Evolutionary conservation across 2,888 invertebrate species (phyloP), one percentile per base, ranked within the genome.

Genomic region (Cenopis cana): DNA sequence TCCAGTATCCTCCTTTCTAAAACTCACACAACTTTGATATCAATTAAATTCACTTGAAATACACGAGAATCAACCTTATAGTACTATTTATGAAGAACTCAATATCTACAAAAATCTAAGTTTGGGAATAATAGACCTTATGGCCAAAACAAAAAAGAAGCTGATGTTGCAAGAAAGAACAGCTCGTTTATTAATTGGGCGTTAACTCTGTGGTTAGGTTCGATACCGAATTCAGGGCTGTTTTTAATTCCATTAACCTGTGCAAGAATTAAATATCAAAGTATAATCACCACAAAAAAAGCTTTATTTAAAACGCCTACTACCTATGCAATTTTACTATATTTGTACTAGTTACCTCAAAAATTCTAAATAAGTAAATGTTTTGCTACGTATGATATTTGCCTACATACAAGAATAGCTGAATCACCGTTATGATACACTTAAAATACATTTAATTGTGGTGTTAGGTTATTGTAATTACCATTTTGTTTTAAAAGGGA

Each of bases 161-260:
- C 11, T 17, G 5, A 17, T 6, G 18, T 12, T n/a, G 59, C 38
- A 41, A 41, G 46, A n/a, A 59, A 46, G 17, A 12, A 1, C 12
- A 59, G 9, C 9, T 18, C 12, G 79, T 85, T 89, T 89, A 89
- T 90, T 89, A 89, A 89, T 89, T 85, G 89, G 88, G 88, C 88
- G 87, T 88, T 85, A 85, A 87, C 85, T 81, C 77, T 73, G 76
- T 83, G 82, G 83, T 85, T 84, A 83, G 84, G 70, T 73, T 74
- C 75, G 74, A 76, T 74, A 69, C 62, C 46, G 41, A 52, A 72
- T 65, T 60, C 46, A 59, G 68, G 62, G 52, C 11, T 54, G 59
- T 62, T 72, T 54, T 50, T 65, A 65, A 52, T 64, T 56, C 20
- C 33, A 38, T 59, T 59, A 46, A 50, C 24, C 33, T 46, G n/a